Evolutionary conservation across 2,888 invertebrate species (phyloP).

Genomic region (Pristionchus japonicus): DNA sequence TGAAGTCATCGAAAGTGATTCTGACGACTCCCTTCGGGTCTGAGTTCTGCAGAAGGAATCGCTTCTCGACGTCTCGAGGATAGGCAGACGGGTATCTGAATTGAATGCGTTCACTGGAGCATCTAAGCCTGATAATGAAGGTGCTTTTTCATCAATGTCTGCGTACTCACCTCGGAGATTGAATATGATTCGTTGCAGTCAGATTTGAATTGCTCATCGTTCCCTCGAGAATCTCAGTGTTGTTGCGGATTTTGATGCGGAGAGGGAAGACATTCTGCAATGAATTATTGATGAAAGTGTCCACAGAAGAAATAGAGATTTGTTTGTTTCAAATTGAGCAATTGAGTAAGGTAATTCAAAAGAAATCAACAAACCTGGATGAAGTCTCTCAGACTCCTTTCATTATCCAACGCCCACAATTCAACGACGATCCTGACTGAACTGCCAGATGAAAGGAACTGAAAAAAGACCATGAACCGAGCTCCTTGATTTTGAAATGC

Average conservation of each 20-base stretch:
- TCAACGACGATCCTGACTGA: constrained; percentile 22
- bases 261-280: constrained; percentile 32
- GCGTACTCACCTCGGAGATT: constrained; percentile 33
- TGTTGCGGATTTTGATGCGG: neutral
- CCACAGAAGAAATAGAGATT: too few relatives aligned
- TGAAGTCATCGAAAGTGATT: constrained; percentile 27
- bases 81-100: constrained; percentile 27
- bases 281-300: too few relatives aligned
- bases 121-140: too few relatives aligned
- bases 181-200: neutral
- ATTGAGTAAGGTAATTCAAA: too few relatives aligned
- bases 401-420: constrained; percentile 17
- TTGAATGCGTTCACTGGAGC: too few relatives aligned
- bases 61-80: constrained; percentile 28
- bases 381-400: neutral
- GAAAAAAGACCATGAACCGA: too few relatives aligned
- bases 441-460: constrained; percentile 20
- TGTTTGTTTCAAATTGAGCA: too few relatives aligned
- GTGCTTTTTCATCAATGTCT: too few relatives aligned
- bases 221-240: neutral
- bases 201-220: neutral
- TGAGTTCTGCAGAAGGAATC: neutral
- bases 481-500: too few relatives aligned
- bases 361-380: neutral
- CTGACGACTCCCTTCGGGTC: neutral